These are phyloP conservation scores for Kryphioiulus occultus DNA, from an alignment of 2,888 invertebrate genomes.

Conservation along the genomic window DNA sequence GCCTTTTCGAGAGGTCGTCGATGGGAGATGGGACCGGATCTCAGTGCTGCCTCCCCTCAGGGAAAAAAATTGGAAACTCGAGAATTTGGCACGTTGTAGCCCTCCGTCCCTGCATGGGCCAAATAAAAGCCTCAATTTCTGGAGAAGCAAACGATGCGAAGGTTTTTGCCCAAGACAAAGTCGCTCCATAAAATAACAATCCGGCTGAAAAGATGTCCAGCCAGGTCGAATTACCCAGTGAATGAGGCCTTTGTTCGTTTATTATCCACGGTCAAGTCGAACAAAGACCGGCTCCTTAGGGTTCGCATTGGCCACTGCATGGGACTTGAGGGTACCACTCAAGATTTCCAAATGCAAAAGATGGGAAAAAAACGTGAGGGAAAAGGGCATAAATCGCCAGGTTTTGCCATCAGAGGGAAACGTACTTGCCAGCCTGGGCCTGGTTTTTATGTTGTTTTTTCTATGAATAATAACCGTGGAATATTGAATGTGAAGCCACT, in stretches of 20 bases:
- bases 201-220: conserved; percentile 31
- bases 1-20: background rate
- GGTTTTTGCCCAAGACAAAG: background rate
- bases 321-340: background rate
- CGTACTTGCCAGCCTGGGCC: background rate
- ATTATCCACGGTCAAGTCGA: conserved; percentile 3
- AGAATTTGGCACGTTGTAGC: background rate
- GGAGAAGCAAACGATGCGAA: background rate
- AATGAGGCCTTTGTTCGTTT: conserved; percentile 4
- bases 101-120: background rate
- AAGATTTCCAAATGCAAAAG: background rate
- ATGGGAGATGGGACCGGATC: conserved; percentile 8
- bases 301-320: background rate
- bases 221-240: conserved; percentile 30
- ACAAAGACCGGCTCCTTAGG: conserved; percentile 10
- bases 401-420: background rate
- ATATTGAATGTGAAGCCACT: conserved; percentile 26
- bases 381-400: background rate
- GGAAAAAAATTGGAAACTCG: background rate
- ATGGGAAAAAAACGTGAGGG: background rate
- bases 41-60: background rate
- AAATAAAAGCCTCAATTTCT: background rate
- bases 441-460: background rate
- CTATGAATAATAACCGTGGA: background rate
- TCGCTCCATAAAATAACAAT: conserved; percentile 35